Conservation (phyloP, 2,797 vertebrate genomes). For the Artibeus jamaicensis region DNA sequence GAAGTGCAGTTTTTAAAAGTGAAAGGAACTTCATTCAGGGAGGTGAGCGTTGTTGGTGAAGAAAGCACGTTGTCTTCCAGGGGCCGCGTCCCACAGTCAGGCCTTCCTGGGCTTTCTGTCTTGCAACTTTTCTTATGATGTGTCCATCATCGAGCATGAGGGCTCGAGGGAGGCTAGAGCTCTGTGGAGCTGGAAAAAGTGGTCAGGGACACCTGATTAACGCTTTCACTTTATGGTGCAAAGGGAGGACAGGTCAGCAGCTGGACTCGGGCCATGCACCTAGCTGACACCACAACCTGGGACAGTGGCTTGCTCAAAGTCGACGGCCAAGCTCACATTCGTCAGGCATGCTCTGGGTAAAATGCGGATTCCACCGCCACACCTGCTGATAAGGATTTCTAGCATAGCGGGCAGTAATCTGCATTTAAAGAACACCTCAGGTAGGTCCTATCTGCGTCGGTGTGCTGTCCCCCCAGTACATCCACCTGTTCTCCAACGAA, state of each 20-base stretch:
- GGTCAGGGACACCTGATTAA: neutral
- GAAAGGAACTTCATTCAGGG: neutral
- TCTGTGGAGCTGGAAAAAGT: neutral
- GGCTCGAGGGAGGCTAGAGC: neutral
- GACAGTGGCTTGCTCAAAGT: neutral
- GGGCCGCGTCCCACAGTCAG: neutral
- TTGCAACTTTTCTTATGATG: neutral
- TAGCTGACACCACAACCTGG: neutral
- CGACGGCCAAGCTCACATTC: neutral
- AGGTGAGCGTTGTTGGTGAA: conserved; percentile 14
- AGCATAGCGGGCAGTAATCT: neutral
- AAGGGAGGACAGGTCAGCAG: neutral
- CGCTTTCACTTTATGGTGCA: neutral
- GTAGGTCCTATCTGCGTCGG: neutral
- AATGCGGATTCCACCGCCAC: neutral
- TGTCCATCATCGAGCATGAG: neutral
- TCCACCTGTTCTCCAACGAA: neutral
- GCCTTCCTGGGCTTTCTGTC: neutral
- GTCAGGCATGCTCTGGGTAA: neutral
- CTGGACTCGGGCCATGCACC: neutral
- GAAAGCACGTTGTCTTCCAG: neutral
- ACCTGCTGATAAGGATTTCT: neutral
- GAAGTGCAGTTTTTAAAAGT: neutral
- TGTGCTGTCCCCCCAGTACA: no score
- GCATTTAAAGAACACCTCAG: neutral